A percentile compares a stretch with the other conserved stretches of the same genome.
Conservation (phyloP, 2,797 vertebrate genomes). For the Simalia tracyae region DNA sequence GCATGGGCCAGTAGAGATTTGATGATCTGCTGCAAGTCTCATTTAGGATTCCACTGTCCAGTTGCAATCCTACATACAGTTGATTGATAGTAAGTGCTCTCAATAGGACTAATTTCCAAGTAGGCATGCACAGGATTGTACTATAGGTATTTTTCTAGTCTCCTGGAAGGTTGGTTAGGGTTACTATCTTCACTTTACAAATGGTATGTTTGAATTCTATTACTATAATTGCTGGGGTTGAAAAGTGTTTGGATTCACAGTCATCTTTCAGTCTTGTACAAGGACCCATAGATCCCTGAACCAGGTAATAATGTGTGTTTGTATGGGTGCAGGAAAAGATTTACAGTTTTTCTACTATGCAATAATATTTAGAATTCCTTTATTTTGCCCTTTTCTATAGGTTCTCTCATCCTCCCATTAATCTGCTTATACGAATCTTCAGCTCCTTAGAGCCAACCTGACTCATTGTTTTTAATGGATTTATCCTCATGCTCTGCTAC, state of each 20-base stretch:
- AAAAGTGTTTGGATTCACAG: background rate
- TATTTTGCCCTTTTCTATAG: background rate
- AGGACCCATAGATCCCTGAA: background rate
- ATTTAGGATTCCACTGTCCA: background rate
- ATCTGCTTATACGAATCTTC: constrained; percentile 8
- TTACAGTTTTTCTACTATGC: background rate
- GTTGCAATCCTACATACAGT: background rate
- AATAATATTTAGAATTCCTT: background rate
- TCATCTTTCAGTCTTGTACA: background rate
- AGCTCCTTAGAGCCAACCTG: constrained; percentile 14
- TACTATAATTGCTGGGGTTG: background rate
- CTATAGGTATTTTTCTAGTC: background rate
- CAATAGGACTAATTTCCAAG: background rate
- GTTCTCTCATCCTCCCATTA: background rate
- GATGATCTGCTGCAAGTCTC: background rate
- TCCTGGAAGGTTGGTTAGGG: background rate
- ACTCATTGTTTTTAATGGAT: constrained; percentile 31
- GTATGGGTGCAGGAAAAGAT: background rate
- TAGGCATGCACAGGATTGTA: background rate
- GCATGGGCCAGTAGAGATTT: background rate
- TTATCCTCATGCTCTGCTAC: constrained; percentile 12
- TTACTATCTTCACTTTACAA: background rate
- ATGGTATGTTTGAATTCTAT: background rate
- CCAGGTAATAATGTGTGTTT: background rate
- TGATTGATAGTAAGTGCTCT: background rate